Conservation (phyloP, 2,888 invertebrate genomes). For the Cantharis nigra region DNA sequence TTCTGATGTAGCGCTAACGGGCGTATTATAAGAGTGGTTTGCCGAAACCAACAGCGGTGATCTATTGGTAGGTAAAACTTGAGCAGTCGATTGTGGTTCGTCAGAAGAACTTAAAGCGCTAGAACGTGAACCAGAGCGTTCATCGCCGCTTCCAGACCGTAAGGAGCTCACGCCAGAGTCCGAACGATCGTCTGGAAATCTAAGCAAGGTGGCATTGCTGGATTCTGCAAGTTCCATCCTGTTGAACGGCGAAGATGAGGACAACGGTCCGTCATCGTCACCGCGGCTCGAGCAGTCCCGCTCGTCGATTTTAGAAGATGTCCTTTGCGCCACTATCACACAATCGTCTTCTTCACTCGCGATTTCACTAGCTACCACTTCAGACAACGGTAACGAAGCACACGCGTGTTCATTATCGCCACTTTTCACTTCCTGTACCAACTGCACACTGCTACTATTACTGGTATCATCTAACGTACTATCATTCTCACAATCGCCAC, state of each 20-base stretch:
- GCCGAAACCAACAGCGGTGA: constrained; percentile 49
- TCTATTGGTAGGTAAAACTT: constrained; percentile 40
- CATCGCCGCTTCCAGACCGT: constrained; percentile 73
- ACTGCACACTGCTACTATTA: constrained; percentile 43
- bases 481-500: constrained; percentile 33
- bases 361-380: constrained; percentile 50
- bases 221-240: constrained; percentile 54
- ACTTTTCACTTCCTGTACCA: constrained; percentile 38
- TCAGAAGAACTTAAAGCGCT: constrained; percentile 77
- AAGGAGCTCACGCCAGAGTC: constrained; percentile 72
- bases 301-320: constrained; percentile 45
- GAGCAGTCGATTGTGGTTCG: constrained; percentile 57
- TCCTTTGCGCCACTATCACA: constrained; percentile 62
- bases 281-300: constrained; percentile 54
- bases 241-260: constrained; percentile 52
- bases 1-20: constrained; percentile 36
- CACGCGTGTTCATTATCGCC: constrained; percentile 42
- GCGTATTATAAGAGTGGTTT: constrained; percentile 30
- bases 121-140: constrained; percentile 75
- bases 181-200: constrained; percentile 57
- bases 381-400: constrained; percentile 36
- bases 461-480: constrained; percentile 43
- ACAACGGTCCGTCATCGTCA: constrained; percentile 57
- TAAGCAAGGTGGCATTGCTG: constrained; percentile 48
- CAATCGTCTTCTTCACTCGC: constrained; percentile 66